Evolutionary conservation across 2,113 vertebrate genomes (phyloP), one percentile per base, ranked within the genome.

Genomic region (Lophochroa leadbeateri): DNA sequence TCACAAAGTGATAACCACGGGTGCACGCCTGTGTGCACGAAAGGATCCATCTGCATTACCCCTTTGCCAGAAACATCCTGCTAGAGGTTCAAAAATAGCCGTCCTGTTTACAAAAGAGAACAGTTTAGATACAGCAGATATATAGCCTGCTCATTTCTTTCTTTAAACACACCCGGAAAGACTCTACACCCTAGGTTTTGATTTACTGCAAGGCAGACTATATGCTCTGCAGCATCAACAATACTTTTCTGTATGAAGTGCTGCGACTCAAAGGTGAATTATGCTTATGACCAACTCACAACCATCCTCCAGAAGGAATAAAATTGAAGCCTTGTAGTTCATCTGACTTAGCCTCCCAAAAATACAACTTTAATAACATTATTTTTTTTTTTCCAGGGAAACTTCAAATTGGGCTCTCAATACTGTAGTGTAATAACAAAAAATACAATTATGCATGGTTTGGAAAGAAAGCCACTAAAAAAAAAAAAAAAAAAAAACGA

Each of bases 41-140:
- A 50, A 67, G 83, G 90, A 88, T 67, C 82, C 75, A 79, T 85
- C 82, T 83, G 69, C 82, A 53, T 64, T 81, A 76, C 49, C 71
- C 95, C 82, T 69, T 47, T 35, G 3, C 87, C 88, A 94, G 91
- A 89, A 94, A 97, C 96, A 94, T 84, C 88, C 78, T 85, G 81
- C 92, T 85, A 90, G 15, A 86, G 69, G 61, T 60, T 93, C 78
- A 81, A 93, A 96, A 96, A 85, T 58, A 90, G 91, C 93, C 19
- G 1, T 43, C 79, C 86, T 96, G 74, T 94, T 90, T 97, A 86
- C 68, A 80, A 88, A 78, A 82, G 60, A 58, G 76, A 77, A 90
- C 15, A 12, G 75, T 71, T 91, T 84, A 86, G 91, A 68, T 82
- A 86, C 65, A 93, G 84, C 57, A 90, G 91, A 95, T 78, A 95